Base-by-base conservation (phyloP, 92 coral and sea anemone species). In the Zoanthus sansibaricus region DNA sequence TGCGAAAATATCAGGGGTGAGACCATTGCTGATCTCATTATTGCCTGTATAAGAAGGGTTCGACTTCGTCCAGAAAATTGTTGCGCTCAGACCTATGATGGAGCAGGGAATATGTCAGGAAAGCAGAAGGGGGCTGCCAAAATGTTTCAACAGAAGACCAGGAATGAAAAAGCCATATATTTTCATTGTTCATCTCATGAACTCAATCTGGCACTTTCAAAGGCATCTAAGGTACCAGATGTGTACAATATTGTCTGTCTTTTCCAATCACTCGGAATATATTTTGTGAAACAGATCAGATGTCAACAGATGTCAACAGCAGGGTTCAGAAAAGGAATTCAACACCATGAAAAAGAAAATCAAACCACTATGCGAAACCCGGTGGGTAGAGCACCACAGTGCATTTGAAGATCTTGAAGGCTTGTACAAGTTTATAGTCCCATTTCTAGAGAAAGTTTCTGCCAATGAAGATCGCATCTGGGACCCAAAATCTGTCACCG, bases 201-300 rank as follows among this genome's bases (percentile, higher is more conserved):
- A 56, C 64, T 56, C 64, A 56, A 56, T 56, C 64, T 56, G 64
- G 64, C 64, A 56, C 64, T 56, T 56, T 56, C 64, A 56, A 56
- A 56, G 64, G 64, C 64, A 56, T 56, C 64, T 56, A 56, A 56
- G 64, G 64, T 56, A 56, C 64, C 64, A 56, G 68, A n/a, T 61
- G 1, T 61, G 67, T 59, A 59, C 20, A 59, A 59, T 59, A 15
- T 59, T 59, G 67, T 59, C 67, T 59, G 67, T 59, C 67, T 59
- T 59, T 21, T 16, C 67, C 20, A 59, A 59, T 59, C 67, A 59
- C 67, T 59, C 6, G 67, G 67, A 59, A 59, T 59, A 59, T 59
- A 59, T 21, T 59, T 59, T 21, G 67, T 59, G 20, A 59, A 59
- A n/a, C n/a, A n/a, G n/a, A n/a, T n/a, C n/a, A n/a, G n/a, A 59